Conservation (phyloP, 2,113 vertebrate genomes). For the Orthochromis indermauri region DNA sequence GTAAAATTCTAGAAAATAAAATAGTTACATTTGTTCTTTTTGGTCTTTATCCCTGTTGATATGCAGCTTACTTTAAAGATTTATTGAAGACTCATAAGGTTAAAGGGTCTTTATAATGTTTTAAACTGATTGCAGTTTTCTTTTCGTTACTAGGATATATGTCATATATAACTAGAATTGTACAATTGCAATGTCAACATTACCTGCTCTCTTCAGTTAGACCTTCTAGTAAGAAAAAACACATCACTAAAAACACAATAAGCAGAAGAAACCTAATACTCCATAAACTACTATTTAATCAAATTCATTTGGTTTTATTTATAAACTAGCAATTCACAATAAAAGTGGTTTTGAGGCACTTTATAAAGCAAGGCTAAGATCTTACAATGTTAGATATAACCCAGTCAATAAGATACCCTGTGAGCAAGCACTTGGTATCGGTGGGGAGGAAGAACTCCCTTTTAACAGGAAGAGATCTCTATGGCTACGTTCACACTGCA, state of each 20-base stretch:
- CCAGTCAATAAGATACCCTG: not conserved
- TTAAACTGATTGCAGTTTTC: not conserved
- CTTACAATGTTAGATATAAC: not conserved
- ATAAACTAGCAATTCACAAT: too few species aligned
- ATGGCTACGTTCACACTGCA: too few species aligned
- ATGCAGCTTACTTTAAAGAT: not conserved
- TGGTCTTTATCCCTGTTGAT: not conserved
- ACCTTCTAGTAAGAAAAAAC: not conserved
- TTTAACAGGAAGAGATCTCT: not conserved
- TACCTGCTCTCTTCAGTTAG: not conserved
- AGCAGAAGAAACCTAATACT: not conserved
- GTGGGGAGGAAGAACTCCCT: not conserved
- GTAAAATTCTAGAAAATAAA: not conserved
- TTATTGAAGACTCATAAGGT: not conserved
- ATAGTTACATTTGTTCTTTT: not conserved
- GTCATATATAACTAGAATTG: not conserved
- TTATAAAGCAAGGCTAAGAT: not conserved
- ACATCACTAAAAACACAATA: not conserved
- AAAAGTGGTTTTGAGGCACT: not conserved
- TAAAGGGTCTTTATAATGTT: not conserved
- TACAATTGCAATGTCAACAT: not conserved
- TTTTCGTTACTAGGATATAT: not conserved
- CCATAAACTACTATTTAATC: not conserved
- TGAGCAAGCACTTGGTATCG: fast-evolving
- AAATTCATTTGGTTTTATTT: not conserved